phyloP scores from a whole-genome alignment of 2,113 vertebrate genomes.

The Pteronura brasiliensis region DNA sequence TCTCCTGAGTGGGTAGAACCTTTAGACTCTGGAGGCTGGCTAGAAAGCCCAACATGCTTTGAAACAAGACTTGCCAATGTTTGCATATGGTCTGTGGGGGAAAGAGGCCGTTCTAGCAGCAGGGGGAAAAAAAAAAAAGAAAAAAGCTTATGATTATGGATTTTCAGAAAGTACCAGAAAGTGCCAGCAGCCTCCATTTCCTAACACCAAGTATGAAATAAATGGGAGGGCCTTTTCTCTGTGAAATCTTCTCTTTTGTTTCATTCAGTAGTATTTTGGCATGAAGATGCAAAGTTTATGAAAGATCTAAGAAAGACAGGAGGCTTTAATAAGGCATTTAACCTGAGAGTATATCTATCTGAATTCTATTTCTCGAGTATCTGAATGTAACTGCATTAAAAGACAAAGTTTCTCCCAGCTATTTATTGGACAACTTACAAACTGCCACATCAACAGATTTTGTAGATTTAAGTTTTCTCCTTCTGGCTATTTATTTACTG shows the following conservation, averaged over 20 bases:
- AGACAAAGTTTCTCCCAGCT: constrained; percentile 8
- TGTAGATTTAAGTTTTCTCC: neutral
- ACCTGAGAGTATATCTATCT: neutral
- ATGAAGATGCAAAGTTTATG: neutral
- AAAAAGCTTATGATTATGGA: neutral
- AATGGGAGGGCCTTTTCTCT: neutral
- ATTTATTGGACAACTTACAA: constrained; percentile 46
- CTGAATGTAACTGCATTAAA: neutral
- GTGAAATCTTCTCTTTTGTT: neutral
- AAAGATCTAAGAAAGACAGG: neutral
- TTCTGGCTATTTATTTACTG: neutral
- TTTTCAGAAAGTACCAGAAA: neutral
- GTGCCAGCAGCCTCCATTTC: neutral
- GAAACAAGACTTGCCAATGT: neutral
- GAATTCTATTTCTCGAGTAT: constrained; percentile 1
- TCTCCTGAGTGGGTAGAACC: neutral
- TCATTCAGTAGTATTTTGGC: neutral
- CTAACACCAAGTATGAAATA: neutral
- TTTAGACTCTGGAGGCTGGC: neutral
- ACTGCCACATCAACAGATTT: constrained; percentile 55
- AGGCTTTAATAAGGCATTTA: neutral
- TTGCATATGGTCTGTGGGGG: neutral
- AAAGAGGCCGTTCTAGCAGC: neutral
- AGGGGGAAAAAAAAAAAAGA: neutral
- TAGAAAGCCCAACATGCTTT: neutral